A percentile compares a stretch with the other conserved stretches of the same genome.
These are phyloP conservation scores for Oxyscelio sp. DNA, from an alignment of 2,888 invertebrate genomes.

Conservation along the genomic window DNA sequence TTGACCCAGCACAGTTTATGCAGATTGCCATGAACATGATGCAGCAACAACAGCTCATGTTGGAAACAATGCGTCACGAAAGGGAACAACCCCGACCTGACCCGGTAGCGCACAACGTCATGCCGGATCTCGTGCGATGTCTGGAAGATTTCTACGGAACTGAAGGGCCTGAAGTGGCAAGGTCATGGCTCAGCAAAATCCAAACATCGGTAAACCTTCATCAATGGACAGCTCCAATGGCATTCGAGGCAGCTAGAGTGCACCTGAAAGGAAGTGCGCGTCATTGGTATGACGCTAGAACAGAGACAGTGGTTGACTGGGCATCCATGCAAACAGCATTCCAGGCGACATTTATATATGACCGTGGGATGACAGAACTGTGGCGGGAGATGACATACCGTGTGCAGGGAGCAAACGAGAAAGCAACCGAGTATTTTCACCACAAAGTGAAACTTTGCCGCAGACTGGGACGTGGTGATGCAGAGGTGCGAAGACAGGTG, in stretches of 20 bases:
- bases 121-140: slow-evolving; percentile 29
- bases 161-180: slow-evolving; percentile 25
- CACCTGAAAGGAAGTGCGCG: slow-evolving; percentile 14
- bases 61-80: slow-evolving; percentile 3
- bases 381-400: not conserved
- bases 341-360: slow-evolving; percentile 17
- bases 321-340: slow-evolving; percentile 15
- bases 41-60: not conserved
- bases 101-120: not conserved
- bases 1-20: slow-evolving; percentile 1
- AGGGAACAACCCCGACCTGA: not conserved
- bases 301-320: slow-evolving; percentile 25
- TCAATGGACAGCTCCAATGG: slow-evolving; percentile 33
- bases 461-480: slow-evolving; percentile 2
- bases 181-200: slow-evolving; percentile 20
- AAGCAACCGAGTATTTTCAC: slow-evolving; percentile 1
- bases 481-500: slow-evolving; percentile 19
- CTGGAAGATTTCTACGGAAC: slow-evolving; percentile 29
- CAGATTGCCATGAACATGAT: slow-evolving; percentile 15
- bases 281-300: slow-evolving; percentile 47
- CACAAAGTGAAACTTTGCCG: slow-evolving; percentile 37
- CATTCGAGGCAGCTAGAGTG: slow-evolving; percentile 31
- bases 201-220: slow-evolving; percentile 22
- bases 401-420: slow-evolving; percentile 6
- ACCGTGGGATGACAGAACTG: slow-evolving; percentile 4